Evolutionary conservation across 2,113 vertebrate species (phyloP).

Genomic region (Melospiza melodia): DNA sequence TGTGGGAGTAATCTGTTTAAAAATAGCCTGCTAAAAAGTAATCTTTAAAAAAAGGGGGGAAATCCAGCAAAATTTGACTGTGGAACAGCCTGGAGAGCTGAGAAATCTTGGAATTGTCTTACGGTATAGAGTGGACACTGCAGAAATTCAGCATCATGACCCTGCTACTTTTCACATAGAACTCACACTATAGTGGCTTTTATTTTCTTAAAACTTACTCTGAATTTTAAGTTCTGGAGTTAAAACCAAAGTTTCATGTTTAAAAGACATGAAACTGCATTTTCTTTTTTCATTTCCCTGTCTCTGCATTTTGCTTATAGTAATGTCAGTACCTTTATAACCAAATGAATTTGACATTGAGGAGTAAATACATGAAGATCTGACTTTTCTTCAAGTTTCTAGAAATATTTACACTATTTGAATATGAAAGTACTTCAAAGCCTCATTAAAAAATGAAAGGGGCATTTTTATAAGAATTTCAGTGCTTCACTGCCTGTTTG

Average conservation of each 20-base stretch:
- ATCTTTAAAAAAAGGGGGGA: background rate
- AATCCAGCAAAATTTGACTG: background rate
- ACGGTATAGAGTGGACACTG: background rate
- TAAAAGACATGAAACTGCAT: background rate
- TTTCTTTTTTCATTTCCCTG: background rate
- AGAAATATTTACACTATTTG: background rate
- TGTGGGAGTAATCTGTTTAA: constrained; percentile 1
- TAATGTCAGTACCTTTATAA: background rate
- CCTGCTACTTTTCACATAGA: background rate
- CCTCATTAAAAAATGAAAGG: background rate
- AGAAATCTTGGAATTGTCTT: constrained; percentile 39
- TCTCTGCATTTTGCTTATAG: background rate
- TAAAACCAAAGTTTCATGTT: background rate
- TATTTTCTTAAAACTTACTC: background rate
- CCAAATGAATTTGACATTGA: background rate
- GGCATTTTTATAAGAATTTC: background rate
- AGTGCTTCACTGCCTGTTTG: background rate
- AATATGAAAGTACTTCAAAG: background rate
- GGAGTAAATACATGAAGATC: background rate
- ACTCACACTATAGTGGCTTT: background rate
- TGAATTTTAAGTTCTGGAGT: constrained; percentile 5
- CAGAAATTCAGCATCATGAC: constrained; percentile 3
- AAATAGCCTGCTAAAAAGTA: constrained; percentile 44
- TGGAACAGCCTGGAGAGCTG: background rate
- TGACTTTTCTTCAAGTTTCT: background rate